Evolutionary conservation across 2,797 vertebrate species (phyloP), one percentile per base, ranked within the genome.

Genomic region (Eulemur coronatus): DNA sequence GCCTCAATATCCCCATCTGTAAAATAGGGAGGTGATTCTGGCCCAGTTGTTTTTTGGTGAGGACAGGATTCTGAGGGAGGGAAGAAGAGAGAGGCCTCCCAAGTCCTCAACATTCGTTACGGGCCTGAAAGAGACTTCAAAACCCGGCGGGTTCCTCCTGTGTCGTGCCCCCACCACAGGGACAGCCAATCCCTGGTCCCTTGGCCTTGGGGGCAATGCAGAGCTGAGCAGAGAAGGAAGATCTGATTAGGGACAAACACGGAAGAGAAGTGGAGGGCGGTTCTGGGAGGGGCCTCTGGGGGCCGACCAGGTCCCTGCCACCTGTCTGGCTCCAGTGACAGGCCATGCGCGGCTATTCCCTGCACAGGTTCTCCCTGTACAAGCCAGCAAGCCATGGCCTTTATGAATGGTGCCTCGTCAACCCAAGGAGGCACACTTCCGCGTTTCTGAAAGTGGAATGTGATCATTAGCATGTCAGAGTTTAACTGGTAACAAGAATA

Each of bases 401-500:
- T 7, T 10, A 4, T 0, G 0, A 0, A 5, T 2, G 4, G 50
- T 1, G 0, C 4, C 57, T 46, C 3, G 0, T 30, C 18, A 1
- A 57, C 6, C 7, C 38, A 30, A 20, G 90, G 86, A 50, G 20
- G n/a, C 9, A 2, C 52, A 41, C 26, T 61, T 67, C 76, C n/a
- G 18, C 14, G 3, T 73, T 79, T 69, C 61, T 41, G 33, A 57
- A 50, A 57, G 87, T 7, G n/a, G 57, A 50, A 30, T 12, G 50
- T 5, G 59, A 50, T 52, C 0, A 0, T 26, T 65, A 43, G 86
- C 52, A 46, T 35, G 79, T 69, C 63, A 28, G 92, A 72, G n/a
- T 87, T 75, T 69, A 30, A 69, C 1, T 15, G 43, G 26, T 46
- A 70, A 61, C 30, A 48, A 57, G 89, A 82, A 48, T 2, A 78